Conservation (phyloP, 2,888 invertebrate species). For the Brachyptera putata region DNA sequence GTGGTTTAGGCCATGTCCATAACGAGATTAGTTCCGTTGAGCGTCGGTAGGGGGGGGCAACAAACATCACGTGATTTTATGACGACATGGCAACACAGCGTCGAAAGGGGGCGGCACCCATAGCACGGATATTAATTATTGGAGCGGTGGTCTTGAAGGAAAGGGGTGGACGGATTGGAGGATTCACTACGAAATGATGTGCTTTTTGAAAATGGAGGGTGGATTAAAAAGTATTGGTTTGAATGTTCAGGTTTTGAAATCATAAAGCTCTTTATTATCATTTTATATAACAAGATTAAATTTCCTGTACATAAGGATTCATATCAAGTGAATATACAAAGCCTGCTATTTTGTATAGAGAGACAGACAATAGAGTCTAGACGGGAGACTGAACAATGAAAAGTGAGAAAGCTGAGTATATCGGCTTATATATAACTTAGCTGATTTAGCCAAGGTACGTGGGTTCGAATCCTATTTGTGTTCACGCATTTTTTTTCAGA, state of each 20-base stretch:
- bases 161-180: neutral
- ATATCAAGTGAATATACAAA: neutral
- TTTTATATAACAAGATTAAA: neutral
- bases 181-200: too few relatives aligned
- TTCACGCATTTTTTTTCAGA: too few relatives aligned
- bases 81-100: too few relatives aligned
- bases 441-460: too few relatives aligned
- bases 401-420: too few relatives aligned
- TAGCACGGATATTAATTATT: constrained; percentile 11
- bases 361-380: too few relatives aligned
- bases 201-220: constrained; percentile 9
- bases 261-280: too few relatives aligned
- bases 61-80: neutral
- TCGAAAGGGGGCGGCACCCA: neutral
- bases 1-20: neutral
- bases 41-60: neutral
- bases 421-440: too few relatives aligned
- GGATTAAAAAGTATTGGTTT: too few relatives aligned
- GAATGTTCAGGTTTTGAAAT: too few relatives aligned
- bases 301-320: neutral
- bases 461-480: too few relatives aligned
- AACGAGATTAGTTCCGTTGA: constrained; percentile 9
- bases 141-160: neutral
- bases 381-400: too few relatives aligned
- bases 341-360: neutral